These are phyloP conservation scores for Lutraria lutraria DNA, from an alignment of 2,888 invertebrate genomes.

Conservation along the genomic window DNA sequence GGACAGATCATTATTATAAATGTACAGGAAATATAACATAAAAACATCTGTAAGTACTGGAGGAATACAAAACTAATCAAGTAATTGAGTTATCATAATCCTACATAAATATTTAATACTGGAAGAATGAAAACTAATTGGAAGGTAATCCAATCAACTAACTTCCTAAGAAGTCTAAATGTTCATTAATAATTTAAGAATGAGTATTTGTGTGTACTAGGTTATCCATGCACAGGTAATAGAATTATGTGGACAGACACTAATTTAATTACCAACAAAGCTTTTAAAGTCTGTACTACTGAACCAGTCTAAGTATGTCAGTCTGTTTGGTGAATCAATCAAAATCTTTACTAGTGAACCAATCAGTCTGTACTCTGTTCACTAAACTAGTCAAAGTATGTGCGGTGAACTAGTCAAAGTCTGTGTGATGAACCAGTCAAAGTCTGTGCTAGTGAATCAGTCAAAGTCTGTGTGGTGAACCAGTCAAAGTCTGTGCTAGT, in stretches of 20 bases:
- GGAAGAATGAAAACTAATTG: neutral
- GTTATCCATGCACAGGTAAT: neutral
- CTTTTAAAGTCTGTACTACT: neutral
- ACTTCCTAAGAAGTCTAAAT: neutral
- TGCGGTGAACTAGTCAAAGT: too few species aligned
- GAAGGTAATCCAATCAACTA: neutral
- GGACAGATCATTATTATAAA: neutral
- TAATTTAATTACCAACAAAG: neutral
- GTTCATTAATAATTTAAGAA: neutral
- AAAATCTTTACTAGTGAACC: too few species aligned
- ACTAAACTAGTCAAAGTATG: too few species aligned
- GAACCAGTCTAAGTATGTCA: neutral
- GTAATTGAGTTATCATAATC: neutral
- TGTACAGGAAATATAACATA: too few species aligned
- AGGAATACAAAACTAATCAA: neutral
- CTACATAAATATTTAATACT: neutral
- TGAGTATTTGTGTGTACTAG: neutral
- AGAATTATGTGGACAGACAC: neutral
- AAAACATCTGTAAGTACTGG: too few species aligned
- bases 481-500: too few species aligned
- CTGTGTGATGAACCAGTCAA: too few species aligned
- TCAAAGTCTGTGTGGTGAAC: too few species aligned
- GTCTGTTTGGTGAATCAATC: too few species aligned
- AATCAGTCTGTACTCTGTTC: too few species aligned
- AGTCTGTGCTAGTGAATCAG: too few species aligned